A percentile compares a stretch with the other conserved stretches of the same genome.
phyloP scores from a whole-genome alignment of 2,888 invertebrate genomes.

The Odontocerum albicorne region DNA sequence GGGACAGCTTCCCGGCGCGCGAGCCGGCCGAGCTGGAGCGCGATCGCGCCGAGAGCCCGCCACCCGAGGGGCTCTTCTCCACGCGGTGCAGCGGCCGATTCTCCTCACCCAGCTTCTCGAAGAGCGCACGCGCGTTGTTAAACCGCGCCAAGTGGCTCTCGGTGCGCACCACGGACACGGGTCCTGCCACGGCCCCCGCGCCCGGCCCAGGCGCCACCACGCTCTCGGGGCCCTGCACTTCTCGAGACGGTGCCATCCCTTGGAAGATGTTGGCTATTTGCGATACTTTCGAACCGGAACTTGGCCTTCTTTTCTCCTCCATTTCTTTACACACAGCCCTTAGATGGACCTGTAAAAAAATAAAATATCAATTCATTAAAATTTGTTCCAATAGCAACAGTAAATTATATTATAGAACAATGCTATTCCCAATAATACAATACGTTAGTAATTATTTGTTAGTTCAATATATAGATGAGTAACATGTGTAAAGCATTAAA shows the following conservation, averaged over 20 bases:
- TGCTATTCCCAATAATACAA: too few relatives aligned
- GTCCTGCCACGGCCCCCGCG: conserved; percentile 41
- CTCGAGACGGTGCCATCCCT: conserved; percentile 63
- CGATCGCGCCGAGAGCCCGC: conserved; percentile 60
- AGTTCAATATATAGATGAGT: too few relatives aligned
- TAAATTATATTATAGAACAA: neutral
- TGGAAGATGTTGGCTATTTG: conserved; percentile 92
- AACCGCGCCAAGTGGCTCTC: conserved; percentile 90
- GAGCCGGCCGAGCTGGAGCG: conserved; percentile 71
- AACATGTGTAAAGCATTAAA: too few relatives aligned
- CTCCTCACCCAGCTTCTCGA: conserved; percentile 85
- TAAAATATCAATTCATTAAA: conserved; percentile 36
- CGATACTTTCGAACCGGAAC: conserved; percentile 79
- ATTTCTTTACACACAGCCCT: conserved; percentile 60
- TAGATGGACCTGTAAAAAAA: conserved; percentile 54
- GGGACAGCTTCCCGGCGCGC: conserved; percentile 53
- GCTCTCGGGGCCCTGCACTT: conserved; percentile 50
- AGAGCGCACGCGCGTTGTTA: conserved; percentile 88
- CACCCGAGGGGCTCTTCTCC: conserved; percentile 61
- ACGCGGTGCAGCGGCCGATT: conserved; percentile 60
- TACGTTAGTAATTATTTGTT: too few relatives aligned
- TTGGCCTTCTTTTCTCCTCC: conserved; percentile 67
- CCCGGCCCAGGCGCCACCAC: conserved; percentile 45
- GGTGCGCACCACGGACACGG: conserved; percentile 78
- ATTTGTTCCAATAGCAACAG: neutral